Evolutionary conservation across 2,888 invertebrate species (phyloP), one percentile per base, ranked within the genome.

Genomic region (Linyphia triangularis): DNA sequence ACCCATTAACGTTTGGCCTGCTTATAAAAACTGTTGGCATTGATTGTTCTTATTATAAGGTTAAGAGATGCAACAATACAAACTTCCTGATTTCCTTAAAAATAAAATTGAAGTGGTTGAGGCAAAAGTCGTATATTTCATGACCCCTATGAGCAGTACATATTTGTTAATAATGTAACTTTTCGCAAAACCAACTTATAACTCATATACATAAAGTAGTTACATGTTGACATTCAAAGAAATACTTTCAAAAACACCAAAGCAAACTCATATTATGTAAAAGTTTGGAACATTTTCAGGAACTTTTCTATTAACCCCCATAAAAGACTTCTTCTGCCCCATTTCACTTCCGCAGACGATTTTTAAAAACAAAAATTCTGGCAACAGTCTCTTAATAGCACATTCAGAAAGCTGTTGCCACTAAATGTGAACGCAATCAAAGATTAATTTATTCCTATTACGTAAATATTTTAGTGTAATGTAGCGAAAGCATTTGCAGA

Each of bases 381-480:
- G 84, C 83, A 83, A 75, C 83, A 84, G 84, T 84, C 84, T 85
- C 84, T 77, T 30, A 69, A 72, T 72, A 65, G 65, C 83, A 73
- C 65, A 75, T 37, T 57, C 77, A 77, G 84, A 85, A 85, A 85
- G 84, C 84, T 84, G 84, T 85, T 85, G 69, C 84, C 84, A 85
- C 84, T 77, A 67, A 85, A 85, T 85, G 84, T 63, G 85, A 85
- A 85, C 85, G 85, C 72, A 85, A 85, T 85, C 78, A 85, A 85
- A 78, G 85, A 78, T 85, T 78, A 85, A 85, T 85, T 85, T 85
- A 85, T 85, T 85, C 85, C 78, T 85, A 85, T 85, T 85, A 85
- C 85, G 85, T 78, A 85, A 85, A 85, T 85, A 85, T 85, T 85
- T 85, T 85, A 85, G 85, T 85, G 78, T 78, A 85, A 85, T 85